phyloP scores from a whole-genome alignment of 2,797 vertebrate species.

The Ptychadena robeensis region DNA sequence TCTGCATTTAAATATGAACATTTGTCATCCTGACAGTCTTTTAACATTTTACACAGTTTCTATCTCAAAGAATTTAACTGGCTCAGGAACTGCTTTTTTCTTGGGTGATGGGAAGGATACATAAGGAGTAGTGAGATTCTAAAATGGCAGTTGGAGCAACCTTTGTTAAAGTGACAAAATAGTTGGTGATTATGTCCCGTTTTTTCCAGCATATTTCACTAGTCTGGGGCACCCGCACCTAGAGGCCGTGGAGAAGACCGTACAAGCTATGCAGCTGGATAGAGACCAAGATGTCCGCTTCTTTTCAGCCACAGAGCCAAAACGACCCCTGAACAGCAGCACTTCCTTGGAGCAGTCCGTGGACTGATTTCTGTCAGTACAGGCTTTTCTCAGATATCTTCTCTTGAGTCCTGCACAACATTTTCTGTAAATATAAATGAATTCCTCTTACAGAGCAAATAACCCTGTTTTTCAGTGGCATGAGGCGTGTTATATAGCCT shows the following conservation, averaged over 20 bases:
- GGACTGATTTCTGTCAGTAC: constrained; percentile 34
- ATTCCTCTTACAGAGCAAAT: background rate
- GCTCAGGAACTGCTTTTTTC: no score
- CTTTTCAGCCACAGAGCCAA: constrained; percentile 86
- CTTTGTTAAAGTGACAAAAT: no score
- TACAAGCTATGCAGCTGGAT: constrained; percentile 86
- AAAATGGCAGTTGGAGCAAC: no score
- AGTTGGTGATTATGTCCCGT: background rate
- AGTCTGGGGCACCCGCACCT: constrained; percentile 86
- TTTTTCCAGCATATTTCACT: constrained; percentile 84
- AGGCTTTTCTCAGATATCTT: background rate
- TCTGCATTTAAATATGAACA: no score
- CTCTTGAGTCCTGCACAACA: background rate
- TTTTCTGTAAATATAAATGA: background rate
- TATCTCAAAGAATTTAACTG: no score
- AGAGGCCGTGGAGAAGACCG: constrained; percentile 85
- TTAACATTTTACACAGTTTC: no score
- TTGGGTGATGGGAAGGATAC: no score
- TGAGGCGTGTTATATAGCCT: constrained; percentile 13
- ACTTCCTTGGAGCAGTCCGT: constrained; percentile 63
- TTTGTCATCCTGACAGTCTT: no score
- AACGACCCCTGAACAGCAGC: constrained; percentile 58
- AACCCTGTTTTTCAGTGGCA: constrained; percentile 1
- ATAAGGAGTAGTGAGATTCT: no score
- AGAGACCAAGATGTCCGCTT: constrained; percentile 88